Percentiles rank a stretch among this genome's conserved stretches.
Evolutionary conservation across 2,888 invertebrate genomes (phyloP).

Genomic region (Scaeva pyrastri): DNA sequence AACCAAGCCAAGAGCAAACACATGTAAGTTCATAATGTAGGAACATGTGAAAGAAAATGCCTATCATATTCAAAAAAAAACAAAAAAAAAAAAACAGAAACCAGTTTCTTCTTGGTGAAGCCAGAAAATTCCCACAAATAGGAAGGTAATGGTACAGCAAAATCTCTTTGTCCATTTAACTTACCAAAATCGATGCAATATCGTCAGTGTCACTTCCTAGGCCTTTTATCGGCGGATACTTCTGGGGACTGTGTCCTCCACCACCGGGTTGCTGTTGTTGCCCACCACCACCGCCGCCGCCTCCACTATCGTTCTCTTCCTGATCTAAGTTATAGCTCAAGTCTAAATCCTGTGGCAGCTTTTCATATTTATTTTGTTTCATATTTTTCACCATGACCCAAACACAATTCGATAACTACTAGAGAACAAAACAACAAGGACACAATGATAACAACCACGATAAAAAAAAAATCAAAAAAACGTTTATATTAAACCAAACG

Average conservation of each 20-base stretch:
- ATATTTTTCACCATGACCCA: constrained; percentile 77
- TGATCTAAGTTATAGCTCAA: constrained; percentile 79
- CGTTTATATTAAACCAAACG: neutral
- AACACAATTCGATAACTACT: constrained; percentile 18
- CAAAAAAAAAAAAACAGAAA: neutral
- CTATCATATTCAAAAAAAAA: neutral
- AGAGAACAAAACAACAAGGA: neutral
- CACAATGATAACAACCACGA: neutral
- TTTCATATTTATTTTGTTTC: constrained; percentile 84
- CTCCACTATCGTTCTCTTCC: constrained; percentile 74
- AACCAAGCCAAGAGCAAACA: neutral
- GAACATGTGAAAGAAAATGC: neutral
- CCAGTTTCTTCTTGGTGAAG: neutral
- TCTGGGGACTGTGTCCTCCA: constrained; percentile 61
- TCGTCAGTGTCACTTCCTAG: constrained; percentile 80
- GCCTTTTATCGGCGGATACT: constrained; percentile 78
- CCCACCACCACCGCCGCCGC: constrained; percentile 77
- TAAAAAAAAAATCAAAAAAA: neutral
- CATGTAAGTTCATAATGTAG: neutral
- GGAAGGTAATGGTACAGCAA: neutral
- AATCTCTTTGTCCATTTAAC: constrained; percentile 67
- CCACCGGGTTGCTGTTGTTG: constrained; percentile 79
- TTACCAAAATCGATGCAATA: constrained; percentile 80
- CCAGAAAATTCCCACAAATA: neutral
- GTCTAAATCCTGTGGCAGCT: constrained; percentile 83